These are phyloP conservation scores for Antedon bifida DNA, from an alignment of 35 echinoderm and acorn worm species.

Conservation along the genomic window DNA sequence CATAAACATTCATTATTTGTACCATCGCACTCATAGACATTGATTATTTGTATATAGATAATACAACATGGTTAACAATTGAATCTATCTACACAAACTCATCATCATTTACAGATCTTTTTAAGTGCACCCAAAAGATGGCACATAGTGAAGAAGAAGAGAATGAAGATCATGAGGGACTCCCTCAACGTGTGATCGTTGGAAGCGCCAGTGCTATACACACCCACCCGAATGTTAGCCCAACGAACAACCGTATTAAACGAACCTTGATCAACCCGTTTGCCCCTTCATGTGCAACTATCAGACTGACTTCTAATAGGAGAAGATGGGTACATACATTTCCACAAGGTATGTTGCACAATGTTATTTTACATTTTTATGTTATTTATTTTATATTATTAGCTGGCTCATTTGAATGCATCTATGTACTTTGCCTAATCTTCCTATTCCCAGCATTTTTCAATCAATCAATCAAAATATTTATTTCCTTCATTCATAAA, in stretches of 20 bases:
- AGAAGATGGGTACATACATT: slow-evolving; percentile 87
- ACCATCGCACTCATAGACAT: too few species aligned
- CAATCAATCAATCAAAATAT: too few species aligned
- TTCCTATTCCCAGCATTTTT: too few species aligned
- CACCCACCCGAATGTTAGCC: neutral
- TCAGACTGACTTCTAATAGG: slow-evolving; percentile 59
- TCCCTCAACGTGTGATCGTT: slow-evolving; percentile 15
- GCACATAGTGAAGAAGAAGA: neutral
- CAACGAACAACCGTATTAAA: neutral
- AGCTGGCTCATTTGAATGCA: too few species aligned
- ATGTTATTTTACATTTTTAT: too few species aligned
- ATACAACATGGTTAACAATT: neutral
- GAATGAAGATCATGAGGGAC: neutral
- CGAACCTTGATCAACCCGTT: slow-evolving; percentile 63
- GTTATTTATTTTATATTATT: too few species aligned
- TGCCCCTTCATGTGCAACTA: slow-evolving; percentile 27
- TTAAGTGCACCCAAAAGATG: neutral
- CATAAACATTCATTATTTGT: too few species aligned
- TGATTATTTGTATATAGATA: too few species aligned
- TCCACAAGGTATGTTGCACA: slow-evolving; percentile 81
- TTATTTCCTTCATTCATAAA: too few species aligned
- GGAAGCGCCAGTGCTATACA: slow-evolving; percentile 19
- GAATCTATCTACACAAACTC: neutral
- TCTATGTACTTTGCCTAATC: too few species aligned
- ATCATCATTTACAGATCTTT: neutral